Evolutionary conservation across 2,797 vertebrate genomes (phyloP).

Genomic region (Sparus aurata): DNA sequence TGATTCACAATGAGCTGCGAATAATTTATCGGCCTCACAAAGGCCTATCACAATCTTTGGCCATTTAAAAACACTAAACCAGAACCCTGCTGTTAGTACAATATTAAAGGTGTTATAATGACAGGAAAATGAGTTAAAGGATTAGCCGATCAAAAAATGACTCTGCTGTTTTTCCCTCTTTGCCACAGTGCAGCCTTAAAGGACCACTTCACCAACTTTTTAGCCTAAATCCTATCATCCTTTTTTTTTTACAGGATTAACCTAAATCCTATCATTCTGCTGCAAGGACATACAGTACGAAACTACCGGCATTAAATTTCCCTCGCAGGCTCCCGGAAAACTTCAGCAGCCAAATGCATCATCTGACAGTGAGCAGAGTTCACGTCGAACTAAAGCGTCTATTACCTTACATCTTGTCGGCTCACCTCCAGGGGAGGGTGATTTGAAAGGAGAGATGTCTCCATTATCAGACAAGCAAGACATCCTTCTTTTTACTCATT

Average conservation of each 20-base stretch:
- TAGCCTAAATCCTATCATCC: constrained; percentile 53
- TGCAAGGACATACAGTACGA: constrained; percentile 41
- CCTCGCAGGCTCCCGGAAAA: constrained; percentile 35
- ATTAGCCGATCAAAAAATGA: constrained; percentile 14
- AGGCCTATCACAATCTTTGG: constrained; percentile 36
- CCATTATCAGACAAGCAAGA: constrained; percentile 35
- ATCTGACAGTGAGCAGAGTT: constrained; percentile 41
- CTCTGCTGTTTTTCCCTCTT: neutral
- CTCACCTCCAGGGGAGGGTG: constrained; percentile 22
- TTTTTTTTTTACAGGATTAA: constrained; percentile 57
- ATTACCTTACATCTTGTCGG: constrained; percentile 36
- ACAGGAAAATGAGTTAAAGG: constrained; percentile 19
- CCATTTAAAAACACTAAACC: constrained; percentile 26
- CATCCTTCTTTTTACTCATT: constrained; percentile 18
- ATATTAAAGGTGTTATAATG: constrained; percentile 38
- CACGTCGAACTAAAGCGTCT: constrained; percentile 32
- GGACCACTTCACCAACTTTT: constrained; percentile 41
- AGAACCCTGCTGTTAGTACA: constrained; percentile 18
- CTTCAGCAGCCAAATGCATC: constrained; percentile 22
- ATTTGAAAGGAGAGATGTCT: constrained; percentile 38
- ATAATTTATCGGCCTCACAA: constrained; percentile 61
- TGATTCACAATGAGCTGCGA: constrained; percentile 68
- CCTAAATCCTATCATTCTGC: constrained; percentile 59
- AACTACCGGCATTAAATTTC: constrained; percentile 38
- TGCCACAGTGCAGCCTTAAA: constrained; percentile 17